A percentile compares a stretch with the other conserved stretches of the same genome.
Evolutionary conservation across 1,140 invertebrate genomes (phyloP).

Genomic region (Diuraphis noxia): DNA sequence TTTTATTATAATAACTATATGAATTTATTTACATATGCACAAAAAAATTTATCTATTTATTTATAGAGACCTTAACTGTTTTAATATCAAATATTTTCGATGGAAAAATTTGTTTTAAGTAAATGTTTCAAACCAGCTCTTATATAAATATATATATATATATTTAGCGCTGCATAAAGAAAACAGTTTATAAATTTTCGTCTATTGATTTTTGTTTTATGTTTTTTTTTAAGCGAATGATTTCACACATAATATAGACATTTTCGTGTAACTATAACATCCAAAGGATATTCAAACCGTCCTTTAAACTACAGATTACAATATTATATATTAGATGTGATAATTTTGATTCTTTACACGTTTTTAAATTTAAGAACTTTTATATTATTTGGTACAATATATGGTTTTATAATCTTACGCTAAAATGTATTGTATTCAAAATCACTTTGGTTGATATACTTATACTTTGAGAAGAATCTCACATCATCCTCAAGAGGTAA

Average conservation of each 20-base stretch:
- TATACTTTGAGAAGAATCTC: background rate
- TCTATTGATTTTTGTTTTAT: background rate
- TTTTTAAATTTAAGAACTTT: background rate
- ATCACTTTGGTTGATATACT: background rate
- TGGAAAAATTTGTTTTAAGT: background rate
- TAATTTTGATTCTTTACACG: background rate
- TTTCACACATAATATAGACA: background rate
- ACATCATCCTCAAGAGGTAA: background rate
- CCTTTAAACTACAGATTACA: background rate
- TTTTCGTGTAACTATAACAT: background rate
- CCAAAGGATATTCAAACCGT: background rate
- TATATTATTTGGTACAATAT: background rate
- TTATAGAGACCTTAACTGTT: background rate
- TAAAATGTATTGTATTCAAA: background rate
- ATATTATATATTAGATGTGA: background rate
- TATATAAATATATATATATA: background rate
- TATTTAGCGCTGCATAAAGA: background rate
- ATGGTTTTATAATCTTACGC: background rate
- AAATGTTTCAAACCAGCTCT: background rate
- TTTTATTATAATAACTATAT: background rate
- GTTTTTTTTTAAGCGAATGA: background rate
- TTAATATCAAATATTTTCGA: background rate
- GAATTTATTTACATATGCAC: background rate
- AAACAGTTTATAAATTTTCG: background rate
- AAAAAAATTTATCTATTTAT: background rate